A percentile compares a stretch with the other conserved stretches of the same genome.
Conservation (phyloP, 1,140 invertebrate species). For the Tribolium castaneum region DNA sequence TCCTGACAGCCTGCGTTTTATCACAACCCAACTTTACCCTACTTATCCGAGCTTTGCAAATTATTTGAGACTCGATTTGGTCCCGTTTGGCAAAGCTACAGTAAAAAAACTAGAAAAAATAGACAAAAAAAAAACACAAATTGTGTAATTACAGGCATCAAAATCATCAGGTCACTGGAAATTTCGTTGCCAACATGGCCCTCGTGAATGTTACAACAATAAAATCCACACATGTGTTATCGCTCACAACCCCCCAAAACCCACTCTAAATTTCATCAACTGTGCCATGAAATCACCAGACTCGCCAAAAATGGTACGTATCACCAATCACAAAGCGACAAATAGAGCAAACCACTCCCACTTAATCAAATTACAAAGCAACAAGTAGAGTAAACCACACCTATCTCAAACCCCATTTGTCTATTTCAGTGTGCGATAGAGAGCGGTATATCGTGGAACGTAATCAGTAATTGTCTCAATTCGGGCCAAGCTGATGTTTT, state of each 20-base stretch:
- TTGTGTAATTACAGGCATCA: not conserved
- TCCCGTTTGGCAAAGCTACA: slow-evolving; percentile 83
- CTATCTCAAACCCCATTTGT: not conserved
- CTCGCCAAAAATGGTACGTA: not conserved
- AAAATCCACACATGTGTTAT: slow-evolving; percentile 73
- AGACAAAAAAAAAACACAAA: too few species aligned
- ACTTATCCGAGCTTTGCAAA: slow-evolving; percentile 45
- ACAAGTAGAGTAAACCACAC: too few species aligned
- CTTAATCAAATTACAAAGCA: too few species aligned
- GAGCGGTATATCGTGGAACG: slow-evolving; percentile 57
- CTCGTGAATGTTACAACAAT: slow-evolving; percentile 74
- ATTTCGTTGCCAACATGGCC: slow-evolving; percentile 77
- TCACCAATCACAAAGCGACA: not conserved
- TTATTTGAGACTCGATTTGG: slow-evolving; percentile 68
- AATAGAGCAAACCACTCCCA: too few species aligned
- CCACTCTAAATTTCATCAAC: slow-evolving; percentile 64
- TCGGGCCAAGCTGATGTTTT: slow-evolving; percentile 64
- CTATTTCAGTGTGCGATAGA: slow-evolving; percentile 65
- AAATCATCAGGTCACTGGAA: slow-evolving; percentile 47
- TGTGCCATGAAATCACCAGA: slow-evolving; percentile 66
- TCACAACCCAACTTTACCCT: slow-evolving; percentile 2
- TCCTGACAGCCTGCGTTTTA: not conserved
- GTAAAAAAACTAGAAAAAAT: slow-evolving; percentile 60
- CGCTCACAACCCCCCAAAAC: slow-evolving; percentile 61
- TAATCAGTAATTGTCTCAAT: slow-evolving; percentile 61